Conservation (phyloP, 2,888 invertebrate species). For the Cistogaster globosa region DNA sequence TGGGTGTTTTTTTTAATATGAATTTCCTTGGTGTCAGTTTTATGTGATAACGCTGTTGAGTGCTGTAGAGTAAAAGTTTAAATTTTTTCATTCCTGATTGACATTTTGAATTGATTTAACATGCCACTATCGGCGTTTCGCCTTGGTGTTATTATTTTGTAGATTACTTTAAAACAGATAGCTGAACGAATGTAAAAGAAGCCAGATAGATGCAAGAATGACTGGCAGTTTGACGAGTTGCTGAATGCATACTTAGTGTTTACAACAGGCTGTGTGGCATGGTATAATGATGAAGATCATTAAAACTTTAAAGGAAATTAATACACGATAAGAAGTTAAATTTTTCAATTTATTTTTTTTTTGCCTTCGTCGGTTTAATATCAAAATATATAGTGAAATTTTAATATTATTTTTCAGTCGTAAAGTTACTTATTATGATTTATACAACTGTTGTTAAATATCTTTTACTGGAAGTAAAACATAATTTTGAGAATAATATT, state of each 20-base stretch:
- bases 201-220: not conserved
- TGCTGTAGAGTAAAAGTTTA: constrained; percentile 32
- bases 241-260: constrained; percentile 25
- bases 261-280: constrained; percentile 5
- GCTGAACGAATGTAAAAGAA: not conserved
- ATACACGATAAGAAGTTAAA: constrained; percentile 31
- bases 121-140: constrained; percentile 62
- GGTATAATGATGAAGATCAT: constrained; percentile 57
- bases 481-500: too few relatives aligned
- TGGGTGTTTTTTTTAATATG: constrained; percentile 17
- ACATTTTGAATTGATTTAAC: constrained; percentile 68
- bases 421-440: not conserved
- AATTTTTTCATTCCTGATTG: constrained; percentile 50
- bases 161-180: constrained; percentile 42
- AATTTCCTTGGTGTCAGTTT: constrained; percentile 51
- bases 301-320: constrained; percentile 55
- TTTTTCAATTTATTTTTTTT: constrained; percentile 32
- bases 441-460: too few relatives aligned
- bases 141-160: constrained; percentile 49
- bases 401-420: not conserved
- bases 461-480: too few relatives aligned
- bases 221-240: not conserved
- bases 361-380: constrained; percentile 1
- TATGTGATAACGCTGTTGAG: constrained; percentile 19
- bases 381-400: not conserved